Conservation (phyloP, 2,888 invertebrate species). For the Isotomurus palustris region DNA sequence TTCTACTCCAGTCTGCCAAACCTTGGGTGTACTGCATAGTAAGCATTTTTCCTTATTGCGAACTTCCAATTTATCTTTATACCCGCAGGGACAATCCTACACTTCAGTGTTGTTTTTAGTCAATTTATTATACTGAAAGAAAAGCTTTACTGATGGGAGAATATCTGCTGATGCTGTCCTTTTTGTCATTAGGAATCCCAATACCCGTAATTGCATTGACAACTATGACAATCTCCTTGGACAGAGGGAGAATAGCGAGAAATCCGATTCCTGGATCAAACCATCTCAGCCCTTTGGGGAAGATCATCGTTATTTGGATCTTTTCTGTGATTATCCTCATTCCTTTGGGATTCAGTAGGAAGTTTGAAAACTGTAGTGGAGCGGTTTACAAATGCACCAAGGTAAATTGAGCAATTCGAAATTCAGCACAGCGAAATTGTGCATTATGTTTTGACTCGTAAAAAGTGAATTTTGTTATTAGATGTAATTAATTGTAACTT, state of each 20-base stretch:
- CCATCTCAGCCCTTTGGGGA: slow-evolving; percentile 21
- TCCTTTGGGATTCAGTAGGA: slow-evolving; percentile 28
- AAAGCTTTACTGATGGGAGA: background rate
- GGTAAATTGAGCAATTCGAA: slow-evolving; percentile 11
- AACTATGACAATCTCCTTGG: slow-evolving; percentile 35
- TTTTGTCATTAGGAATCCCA: slow-evolving; percentile 17
- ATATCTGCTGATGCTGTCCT: background rate
- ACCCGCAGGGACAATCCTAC: background rate
- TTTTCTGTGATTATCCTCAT: slow-evolving; percentile 31
- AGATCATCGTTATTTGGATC: slow-evolving; percentile 30
- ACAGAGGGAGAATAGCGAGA: slow-evolving; percentile 32
- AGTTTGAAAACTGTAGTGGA: slow-evolving; percentile 21
- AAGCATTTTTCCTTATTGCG: slow-evolving; percentile 10
- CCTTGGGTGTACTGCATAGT: slow-evolving; percentile 31
- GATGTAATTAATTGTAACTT: background rate
- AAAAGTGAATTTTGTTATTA: background rate
- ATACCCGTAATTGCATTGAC: slow-evolving; percentile 28
- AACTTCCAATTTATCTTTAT: background rate
- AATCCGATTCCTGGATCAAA: slow-evolving; percentile 24
- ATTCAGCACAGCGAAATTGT: background rate
- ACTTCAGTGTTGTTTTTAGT: background rate
- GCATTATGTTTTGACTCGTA: background rate
- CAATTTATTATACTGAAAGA: background rate
- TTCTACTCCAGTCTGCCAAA: slow-evolving; percentile 17
- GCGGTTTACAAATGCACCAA: slow-evolving; percentile 31